Evolutionary conservation across 2,797 vertebrate genomes (phyloP).

Genomic region (Sylvia borin): DNA sequence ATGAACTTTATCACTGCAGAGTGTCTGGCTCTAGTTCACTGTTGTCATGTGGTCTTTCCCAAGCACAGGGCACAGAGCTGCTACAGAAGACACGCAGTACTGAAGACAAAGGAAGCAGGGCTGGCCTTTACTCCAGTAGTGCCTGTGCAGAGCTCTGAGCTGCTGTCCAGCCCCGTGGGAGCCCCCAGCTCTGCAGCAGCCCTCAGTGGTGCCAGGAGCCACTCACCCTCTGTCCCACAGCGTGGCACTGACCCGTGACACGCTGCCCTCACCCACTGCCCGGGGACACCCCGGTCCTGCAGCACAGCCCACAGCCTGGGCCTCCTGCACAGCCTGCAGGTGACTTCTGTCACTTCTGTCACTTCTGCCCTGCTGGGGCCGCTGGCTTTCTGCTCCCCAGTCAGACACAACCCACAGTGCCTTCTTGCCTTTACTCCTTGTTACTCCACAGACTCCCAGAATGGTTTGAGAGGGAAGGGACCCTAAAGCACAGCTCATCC

Average conservation of each 20-base stretch:
- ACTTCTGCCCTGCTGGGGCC: not conserved
- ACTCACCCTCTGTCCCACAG: conserved; percentile 4
- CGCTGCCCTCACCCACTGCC: not conserved
- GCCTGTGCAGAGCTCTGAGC: fast-evolving
- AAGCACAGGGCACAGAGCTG: fast-evolving
- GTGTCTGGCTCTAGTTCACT: not conserved
- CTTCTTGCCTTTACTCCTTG: not conserved
- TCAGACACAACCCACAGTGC: fast-evolving
- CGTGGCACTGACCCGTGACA: not conserved
- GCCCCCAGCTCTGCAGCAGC: not conserved
- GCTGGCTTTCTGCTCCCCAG: not conserved
- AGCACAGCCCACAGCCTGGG: fast-evolving
- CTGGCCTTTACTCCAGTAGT: not conserved
- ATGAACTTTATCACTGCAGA: not conserved
- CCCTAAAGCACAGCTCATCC: fast-evolving
- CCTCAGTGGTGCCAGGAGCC: not conserved
- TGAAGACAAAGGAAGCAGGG: fast-evolving
- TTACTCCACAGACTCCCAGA: not conserved
- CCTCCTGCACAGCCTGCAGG: not conserved
- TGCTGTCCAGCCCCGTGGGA: not conserved
- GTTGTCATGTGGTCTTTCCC: not conserved
- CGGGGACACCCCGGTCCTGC: not conserved
- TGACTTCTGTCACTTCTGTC: not conserved
- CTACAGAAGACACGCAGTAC: fast-evolving
- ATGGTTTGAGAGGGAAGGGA: not conserved